Conservation (phyloP, 2,113 vertebrate genomes). For the Vireo altiloquus region DNA sequence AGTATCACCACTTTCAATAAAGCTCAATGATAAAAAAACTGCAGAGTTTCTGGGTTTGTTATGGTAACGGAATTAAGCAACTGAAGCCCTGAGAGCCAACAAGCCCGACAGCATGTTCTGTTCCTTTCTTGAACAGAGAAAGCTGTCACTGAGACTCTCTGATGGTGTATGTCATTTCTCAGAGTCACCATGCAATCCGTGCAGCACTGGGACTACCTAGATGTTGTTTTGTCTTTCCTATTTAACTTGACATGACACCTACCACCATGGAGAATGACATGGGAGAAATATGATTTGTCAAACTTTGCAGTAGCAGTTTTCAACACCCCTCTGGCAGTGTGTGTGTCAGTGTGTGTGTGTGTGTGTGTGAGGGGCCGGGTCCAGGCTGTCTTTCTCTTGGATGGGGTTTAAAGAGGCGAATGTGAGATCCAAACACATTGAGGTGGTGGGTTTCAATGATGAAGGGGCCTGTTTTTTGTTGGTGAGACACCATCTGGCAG, state of each 20-base stretch:
- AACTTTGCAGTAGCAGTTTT: not conserved
- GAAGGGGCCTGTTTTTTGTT: not conserved
- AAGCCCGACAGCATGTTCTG: not conserved
- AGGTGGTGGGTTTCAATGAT: not conserved
- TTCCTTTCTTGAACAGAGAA: not conserved
- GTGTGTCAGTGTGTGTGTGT: not conserved
- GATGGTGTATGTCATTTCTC: not conserved
- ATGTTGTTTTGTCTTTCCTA: not conserved
- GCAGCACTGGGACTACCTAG: not conserved
- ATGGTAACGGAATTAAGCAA: not conserved
- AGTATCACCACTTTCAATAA: not conserved
- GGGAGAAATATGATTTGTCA: accelerated
- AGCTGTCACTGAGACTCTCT: not conserved
- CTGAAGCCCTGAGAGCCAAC: not conserved
- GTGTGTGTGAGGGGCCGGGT: not conserved
- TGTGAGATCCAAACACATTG: not conserved
- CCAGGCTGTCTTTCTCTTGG: not conserved
- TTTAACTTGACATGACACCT: not conserved
- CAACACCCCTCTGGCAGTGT: not conserved
- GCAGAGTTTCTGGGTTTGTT: not conserved
- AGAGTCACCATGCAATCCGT: accelerated
- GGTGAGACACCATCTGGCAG: not conserved
- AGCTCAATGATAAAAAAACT: not conserved
- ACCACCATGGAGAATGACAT: not conserved
- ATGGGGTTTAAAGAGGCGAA: not conserved